Percentiles rank a stretch among this genome's conserved stretches.
Conservation (phyloP, 2,888 invertebrate genomes). For the Resseliella maxima region DNA sequence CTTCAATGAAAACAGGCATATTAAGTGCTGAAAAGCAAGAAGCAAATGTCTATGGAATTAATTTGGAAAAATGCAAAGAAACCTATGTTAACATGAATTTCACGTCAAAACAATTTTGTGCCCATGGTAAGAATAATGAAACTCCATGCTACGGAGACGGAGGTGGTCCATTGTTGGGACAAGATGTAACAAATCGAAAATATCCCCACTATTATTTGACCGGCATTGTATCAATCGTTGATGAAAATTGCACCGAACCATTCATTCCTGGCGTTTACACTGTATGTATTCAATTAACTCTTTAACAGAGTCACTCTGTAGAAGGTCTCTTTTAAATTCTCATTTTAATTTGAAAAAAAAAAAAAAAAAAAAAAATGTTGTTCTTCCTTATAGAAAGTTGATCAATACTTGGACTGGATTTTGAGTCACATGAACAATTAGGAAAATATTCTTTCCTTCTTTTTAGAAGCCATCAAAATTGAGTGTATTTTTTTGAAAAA, state of each 20-base stretch:
- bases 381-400: background rate
- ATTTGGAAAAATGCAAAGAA: background rate
- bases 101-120: background rate
- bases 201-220: background rate
- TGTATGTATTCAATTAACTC: background rate
- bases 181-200: background rate
- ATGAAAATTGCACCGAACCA: background rate
- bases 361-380: background rate
- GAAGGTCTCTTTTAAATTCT: too few relatives aligned
- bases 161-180: background rate
- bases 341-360: too few relatives aligned
- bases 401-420: conserved; percentile 1
- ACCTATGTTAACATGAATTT: background rate
- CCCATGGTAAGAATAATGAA: background rate
- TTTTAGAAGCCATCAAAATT: too few relatives aligned
- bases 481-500: too few relatives aligned
- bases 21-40: background rate
- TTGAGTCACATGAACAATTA: background rate
- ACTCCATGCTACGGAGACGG: background rate
- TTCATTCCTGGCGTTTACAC: background rate
- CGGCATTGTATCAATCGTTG: background rate
- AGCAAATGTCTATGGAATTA: background rate
- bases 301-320: background rate
- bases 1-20: background rate
- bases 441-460: too few relatives aligned